Evolutionary conservation across 1,140 invertebrate genomes (phyloP), one percentile per base, ranked within the genome.

Genomic region (Drosophila jambulina): DNA sequence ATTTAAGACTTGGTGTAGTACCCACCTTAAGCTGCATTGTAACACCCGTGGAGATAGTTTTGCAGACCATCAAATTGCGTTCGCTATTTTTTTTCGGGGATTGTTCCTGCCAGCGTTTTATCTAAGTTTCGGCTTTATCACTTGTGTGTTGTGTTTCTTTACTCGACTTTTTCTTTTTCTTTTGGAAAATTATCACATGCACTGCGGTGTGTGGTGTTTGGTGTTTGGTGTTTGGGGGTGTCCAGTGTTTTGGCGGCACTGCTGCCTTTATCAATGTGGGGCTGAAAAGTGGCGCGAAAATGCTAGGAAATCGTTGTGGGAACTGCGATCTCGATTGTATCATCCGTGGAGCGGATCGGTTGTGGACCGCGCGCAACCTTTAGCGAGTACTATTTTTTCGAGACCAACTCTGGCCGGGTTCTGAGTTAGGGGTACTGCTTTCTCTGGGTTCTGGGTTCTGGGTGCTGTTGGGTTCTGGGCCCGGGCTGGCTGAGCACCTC

Each of bases 21-120:
- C 79, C 42, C 51, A 88, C 84, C 84, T 88, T 88, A 70, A 88
- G 25, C 85, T 88, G 84, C 84, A 88, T 88, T 49, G 80, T 90
- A 8, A 84, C 56, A 51, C 67, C 75, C 48, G 82, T 43, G n/a
- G 58, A 59, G 38, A 84, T 51, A 57, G 72, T 78, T 71, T 78
- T 88, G 84, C 83, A 87, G 59, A 87, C 83, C 83, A 87, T 87
- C 68, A 88, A 86, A 75, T 61, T 25, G 59, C 38, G 23, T 38
- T 75, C 15, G 29, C 38, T 59, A 43, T 68, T 64, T 53, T 71
- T 65, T 63, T 72, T 67, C 46, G 32, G 53, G 40, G 15, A 29
- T 60, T 43, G 15, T 51, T 75, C 32, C 40, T n/a, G 29, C 32
- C 40, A 25, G 29, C 13, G 67, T 80, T 84, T 87, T 87, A 86